Percentiles rank a stretch among this genome's conserved stretches.
Conservation (phyloP, 2,113 vertebrate genomes). For the Piprites chloris region DNA sequence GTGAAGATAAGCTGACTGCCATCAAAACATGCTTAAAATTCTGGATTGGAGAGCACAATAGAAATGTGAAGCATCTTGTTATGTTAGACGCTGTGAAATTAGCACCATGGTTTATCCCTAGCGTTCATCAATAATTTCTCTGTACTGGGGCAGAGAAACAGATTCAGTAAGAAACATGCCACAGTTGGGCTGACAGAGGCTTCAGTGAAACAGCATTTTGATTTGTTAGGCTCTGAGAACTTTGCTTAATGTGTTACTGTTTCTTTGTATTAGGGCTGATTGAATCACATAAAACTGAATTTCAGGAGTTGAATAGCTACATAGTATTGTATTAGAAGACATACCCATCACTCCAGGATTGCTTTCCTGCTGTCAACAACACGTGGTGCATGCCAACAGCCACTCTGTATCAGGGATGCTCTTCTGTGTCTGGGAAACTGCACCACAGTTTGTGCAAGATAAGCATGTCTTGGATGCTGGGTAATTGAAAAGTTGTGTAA, state of each 20-base stretch:
- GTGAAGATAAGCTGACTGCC: not conserved
- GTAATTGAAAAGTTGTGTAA: not conserved
- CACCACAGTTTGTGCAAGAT: not conserved
- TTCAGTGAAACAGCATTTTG: not conserved
- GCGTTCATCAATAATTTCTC: not conserved
- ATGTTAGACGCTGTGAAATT: not conserved
- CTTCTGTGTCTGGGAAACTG: not conserved
- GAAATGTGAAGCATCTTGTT: not conserved
- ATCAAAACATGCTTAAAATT: not conserved
- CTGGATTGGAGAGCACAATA: not conserved
- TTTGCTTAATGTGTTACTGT: constrained; percentile 22
- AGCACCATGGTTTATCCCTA: not conserved
- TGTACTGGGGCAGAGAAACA: not conserved
- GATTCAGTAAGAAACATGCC: not conserved
- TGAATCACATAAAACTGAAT: constrained; percentile 9
- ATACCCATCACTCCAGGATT: not conserved
- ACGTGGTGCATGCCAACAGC: not conserved
- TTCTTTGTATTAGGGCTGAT: constrained; percentile 21
- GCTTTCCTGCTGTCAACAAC: not conserved
- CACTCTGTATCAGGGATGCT: not conserved
- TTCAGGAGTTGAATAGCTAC: constrained; percentile 23
- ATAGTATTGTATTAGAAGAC: not conserved
- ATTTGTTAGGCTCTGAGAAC: constrained; percentile 5
- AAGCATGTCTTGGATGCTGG: not conserved
- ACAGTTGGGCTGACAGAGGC: not conserved